Percentiles rank a stretch among this genome's conserved stretches.
These are phyloP conservation scores for Rhinopithecus roxellana DNA, from an alignment of 2,113 vertebrate species.

Conservation along the genomic window DNA sequence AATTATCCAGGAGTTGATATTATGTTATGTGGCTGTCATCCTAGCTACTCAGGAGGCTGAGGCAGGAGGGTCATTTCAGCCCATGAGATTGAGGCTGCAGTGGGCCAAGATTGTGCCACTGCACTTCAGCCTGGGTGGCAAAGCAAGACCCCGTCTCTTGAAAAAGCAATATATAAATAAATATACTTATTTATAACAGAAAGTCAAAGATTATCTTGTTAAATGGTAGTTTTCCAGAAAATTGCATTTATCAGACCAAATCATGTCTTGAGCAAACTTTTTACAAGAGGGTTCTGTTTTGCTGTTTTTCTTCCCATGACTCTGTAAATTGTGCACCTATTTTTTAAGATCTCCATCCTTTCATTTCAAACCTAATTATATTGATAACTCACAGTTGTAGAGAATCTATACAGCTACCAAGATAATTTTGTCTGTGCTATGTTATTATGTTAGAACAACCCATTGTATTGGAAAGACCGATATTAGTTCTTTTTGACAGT, in stretches of 20 bases:
- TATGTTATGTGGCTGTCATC: too few species aligned
- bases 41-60: too few species aligned
- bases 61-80: too few species aligned
- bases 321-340: fast-evolving
- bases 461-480: neutral
- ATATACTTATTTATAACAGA: neutral
- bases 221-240: neutral
- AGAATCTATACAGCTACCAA: too few species aligned
- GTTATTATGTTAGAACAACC: neutral
- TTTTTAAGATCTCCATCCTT: neutral
- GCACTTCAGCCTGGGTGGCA: too few species aligned
- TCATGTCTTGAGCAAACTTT: neutral
- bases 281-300: neutral
- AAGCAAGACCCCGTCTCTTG: too few species aligned
- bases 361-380: neutral
- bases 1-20: too few species aligned
- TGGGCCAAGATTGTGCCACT: too few species aligned
- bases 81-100: too few species aligned
- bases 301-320: fast-evolving
- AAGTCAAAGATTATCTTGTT: neutral
- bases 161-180: too few species aligned
- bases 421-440: fast-evolving
- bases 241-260: neutral
- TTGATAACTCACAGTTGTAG: too few species aligned
- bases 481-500: neutral